Evolutionary conservation across 2,888 invertebrate genomes (phyloP).

Genomic region (Epistrophella euchroma): DNA sequence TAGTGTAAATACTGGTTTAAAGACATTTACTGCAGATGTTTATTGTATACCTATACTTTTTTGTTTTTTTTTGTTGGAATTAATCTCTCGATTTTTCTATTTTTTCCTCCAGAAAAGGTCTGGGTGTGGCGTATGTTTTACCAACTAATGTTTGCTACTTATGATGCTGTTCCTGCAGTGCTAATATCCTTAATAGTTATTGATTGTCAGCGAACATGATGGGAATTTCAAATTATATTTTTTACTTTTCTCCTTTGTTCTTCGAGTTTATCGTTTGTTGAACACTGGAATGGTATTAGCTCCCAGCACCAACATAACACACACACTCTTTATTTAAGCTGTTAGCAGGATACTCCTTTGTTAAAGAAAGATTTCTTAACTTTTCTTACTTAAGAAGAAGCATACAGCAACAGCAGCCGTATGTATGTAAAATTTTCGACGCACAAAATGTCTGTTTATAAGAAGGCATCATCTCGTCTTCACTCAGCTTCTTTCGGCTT

Average conservation of each 20-base stretch:
- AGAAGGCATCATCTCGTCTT: constrained; percentile 51
- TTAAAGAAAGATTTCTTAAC: constrained; percentile 35
- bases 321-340: constrained; percentile 36
- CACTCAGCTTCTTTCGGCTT: constrained; percentile 1
- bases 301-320: constrained; percentile 9
- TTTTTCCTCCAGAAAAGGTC: background rate
- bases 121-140: constrained; percentile 34
- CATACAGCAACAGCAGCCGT: background rate
- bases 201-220: constrained; percentile 73
- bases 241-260: constrained; percentile 38
- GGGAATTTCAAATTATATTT: constrained; percentile 71
- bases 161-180: constrained; percentile 71
- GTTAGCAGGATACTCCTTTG: constrained; percentile 57
- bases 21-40: constrained; percentile 30
- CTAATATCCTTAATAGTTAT: constrained; percentile 76
- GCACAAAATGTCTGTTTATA: constrained; percentile 49
- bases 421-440: constrained; percentile 49
- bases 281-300: constrained; percentile 28
- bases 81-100: constrained; percentile 11
- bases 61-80: background rate
- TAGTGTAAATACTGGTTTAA: too few species aligned
- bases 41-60: constrained; percentile 42
- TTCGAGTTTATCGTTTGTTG: constrained; percentile 42
- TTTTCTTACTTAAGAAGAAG: constrained; percentile 1
- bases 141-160: constrained; percentile 70